Percentiles rank a stretch among this genome's conserved stretches.
These are phyloP conservation scores for Glomeris marginata DNA, from an alignment of 2,888 invertebrate species.

Conservation along the genomic window DNA sequence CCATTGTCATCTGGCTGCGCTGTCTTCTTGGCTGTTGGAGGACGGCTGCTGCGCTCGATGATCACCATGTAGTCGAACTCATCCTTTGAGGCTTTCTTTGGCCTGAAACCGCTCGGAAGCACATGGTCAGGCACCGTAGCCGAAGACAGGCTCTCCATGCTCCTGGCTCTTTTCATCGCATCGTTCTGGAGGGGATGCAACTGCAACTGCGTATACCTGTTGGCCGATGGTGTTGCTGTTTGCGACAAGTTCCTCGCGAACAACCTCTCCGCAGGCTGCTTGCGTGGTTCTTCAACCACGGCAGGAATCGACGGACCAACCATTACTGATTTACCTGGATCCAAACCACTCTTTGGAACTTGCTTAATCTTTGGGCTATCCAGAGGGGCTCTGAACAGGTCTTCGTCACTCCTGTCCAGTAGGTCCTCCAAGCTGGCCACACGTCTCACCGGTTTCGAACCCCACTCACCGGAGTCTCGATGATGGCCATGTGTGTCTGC, in stretches of 20 bases:
- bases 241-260: no score
- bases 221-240: no score
- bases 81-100: no score
- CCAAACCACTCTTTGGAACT: no score
- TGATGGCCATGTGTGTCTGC: not conserved
- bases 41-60: conserved; percentile 7
- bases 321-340: no score
- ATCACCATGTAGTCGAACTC: conserved; percentile 11
- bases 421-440: conserved; percentile 14
- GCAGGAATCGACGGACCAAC: no score
- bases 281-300: no score
- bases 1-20: not conserved
- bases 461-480: not conserved
- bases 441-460: conserved; percentile 7
- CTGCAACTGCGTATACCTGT: not conserved
- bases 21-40: not conserved
- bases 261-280: not conserved
- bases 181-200: not conserved
- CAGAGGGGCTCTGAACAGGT: not conserved
- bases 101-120: no score
- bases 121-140: not conserved
- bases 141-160: conserved; percentile 18
- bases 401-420: conserved; percentile 5
- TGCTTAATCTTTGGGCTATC: not conserved
- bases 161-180: conserved; percentile 17